Conservation (phyloP, 2,797 vertebrate genomes). For the Lacerta bilineata region DNA sequence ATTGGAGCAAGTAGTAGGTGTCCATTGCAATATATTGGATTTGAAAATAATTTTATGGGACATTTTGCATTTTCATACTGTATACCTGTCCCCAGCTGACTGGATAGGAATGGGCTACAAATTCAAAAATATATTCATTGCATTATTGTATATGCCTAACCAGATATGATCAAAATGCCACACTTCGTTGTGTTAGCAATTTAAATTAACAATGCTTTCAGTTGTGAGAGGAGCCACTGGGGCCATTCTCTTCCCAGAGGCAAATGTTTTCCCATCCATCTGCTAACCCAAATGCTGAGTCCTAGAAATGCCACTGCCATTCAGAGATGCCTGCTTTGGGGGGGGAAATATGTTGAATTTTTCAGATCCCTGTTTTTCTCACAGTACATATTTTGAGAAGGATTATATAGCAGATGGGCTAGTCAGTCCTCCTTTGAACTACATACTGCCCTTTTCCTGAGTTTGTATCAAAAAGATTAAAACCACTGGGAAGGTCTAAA, state of each 20-base stretch:
- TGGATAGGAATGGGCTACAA: not conserved
- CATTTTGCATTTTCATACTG: not conserved
- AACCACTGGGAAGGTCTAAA: slow-evolving; percentile 11
- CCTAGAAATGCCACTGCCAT: slow-evolving; percentile 33
- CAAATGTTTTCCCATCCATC: not conserved
- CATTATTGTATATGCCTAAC: not conserved
- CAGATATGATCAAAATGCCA: slow-evolving; percentile 11
- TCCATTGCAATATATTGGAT: not conserved
- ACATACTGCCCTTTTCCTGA: not conserved
- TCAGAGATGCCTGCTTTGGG: slow-evolving; percentile 1
- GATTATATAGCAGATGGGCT: not conserved
- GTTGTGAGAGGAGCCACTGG: not conserved
- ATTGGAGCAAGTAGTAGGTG: not conserved
- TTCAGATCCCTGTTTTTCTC: slow-evolving; percentile 4
- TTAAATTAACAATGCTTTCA: slow-evolving; percentile 15
- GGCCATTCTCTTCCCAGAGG: not conserved
- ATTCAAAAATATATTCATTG: not conserved
- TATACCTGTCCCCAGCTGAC: not conserved
- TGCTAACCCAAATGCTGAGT: slow-evolving; percentile 15
- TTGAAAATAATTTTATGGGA: not conserved
- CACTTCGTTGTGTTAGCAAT: not conserved
- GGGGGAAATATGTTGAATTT: slow-evolving; percentile 22
- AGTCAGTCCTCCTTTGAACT: not conserved
- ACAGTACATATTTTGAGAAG: slow-evolving; percentile 12
- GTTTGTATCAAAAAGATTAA: slow-evolving; percentile 26